phyloP scores from a whole-genome alignment of 2,797 vertebrate species.

The Ctenochaetus hawaiiensis region DNA sequence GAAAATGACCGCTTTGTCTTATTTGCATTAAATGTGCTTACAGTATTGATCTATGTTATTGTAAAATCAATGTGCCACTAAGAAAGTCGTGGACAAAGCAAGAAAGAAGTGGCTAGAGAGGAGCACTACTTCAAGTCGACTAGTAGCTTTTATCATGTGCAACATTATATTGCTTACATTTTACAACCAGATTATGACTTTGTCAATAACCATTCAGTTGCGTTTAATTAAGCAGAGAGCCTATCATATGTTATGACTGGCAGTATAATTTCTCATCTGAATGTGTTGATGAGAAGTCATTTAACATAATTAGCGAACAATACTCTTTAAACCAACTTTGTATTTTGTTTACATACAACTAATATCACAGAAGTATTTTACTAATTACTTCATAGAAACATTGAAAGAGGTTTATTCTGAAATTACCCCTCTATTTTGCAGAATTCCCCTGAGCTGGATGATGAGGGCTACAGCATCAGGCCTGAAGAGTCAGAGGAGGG shows the following conservation, averaged over 20 bases:
- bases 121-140: background rate
- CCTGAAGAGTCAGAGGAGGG: slow-evolving; percentile 87
- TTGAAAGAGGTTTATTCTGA: slow-evolving; percentile 7
- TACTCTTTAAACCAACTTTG: background rate
- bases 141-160: background rate
- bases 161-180: background rate
- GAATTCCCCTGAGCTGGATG: slow-evolving; percentile 97
- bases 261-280: background rate
- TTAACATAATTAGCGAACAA: background rate
- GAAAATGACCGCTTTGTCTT: slow-evolving; percentile 3
- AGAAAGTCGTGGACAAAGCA: slow-evolving; percentile 2
- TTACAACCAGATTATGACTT: slow-evolving; percentile 4
- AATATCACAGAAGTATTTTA: background rate
- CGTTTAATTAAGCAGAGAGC: slow-evolving; percentile 11
- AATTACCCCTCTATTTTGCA: slow-evolving; percentile 71
- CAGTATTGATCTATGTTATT: slow-evolving; percentile 25
- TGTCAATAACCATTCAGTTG: slow-evolving; percentile 14
- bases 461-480: slow-evolving; percentile 98
- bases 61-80: slow-evolving; percentile 29
- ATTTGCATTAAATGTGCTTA: background rate
- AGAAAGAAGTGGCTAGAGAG: background rate
- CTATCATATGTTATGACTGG: background rate
- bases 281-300: background rate
- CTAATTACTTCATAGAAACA: background rate
- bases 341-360: background rate